Percentiles rank a stretch among this genome's conserved stretches.
phyloP scores from a whole-genome alignment of 1,140 invertebrate genomes.

The Bombus superbus region DNA sequence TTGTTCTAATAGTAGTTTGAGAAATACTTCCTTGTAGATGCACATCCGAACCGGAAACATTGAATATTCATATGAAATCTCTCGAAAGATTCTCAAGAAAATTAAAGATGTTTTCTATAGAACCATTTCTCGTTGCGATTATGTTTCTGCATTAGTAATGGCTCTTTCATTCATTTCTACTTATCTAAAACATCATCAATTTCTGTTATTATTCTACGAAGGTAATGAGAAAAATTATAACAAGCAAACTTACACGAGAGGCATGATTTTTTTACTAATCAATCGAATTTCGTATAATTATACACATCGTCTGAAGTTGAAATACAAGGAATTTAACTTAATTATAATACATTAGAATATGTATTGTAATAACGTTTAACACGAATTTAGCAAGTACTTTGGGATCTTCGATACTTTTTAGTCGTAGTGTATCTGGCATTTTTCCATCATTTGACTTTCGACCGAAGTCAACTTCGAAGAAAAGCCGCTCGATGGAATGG shows the following conservation, averaged over 20 bases:
- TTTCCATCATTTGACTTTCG: not conserved
- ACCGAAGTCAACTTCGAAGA: not conserved
- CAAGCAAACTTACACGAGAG: not conserved
- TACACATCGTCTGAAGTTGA: not conserved
- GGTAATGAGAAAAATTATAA: not conserved
- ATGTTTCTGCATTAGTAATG: not conserved
- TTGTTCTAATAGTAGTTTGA: not conserved
- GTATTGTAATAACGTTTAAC: not conserved
- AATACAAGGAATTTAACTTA: not conserved
- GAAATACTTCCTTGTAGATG: not conserved
- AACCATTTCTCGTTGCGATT: not conserved
- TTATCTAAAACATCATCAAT: not conserved
- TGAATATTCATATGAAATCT: conserved; percentile 2
- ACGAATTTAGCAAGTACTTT: not conserved
- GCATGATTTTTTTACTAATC: not conserved
- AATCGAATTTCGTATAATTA: not conserved
- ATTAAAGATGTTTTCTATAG: not conserved
- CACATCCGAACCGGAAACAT: not conserved
- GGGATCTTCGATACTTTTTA: not conserved
- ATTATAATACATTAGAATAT: not conserved
- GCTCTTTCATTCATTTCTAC: not conserved
- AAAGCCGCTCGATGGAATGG: not conserved
- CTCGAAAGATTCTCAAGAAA: not conserved
- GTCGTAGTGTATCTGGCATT: not conserved
- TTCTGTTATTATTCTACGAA: not conserved